Conservation (phyloP, 2,888 invertebrate genomes). For the Panopea generosa region DNA sequence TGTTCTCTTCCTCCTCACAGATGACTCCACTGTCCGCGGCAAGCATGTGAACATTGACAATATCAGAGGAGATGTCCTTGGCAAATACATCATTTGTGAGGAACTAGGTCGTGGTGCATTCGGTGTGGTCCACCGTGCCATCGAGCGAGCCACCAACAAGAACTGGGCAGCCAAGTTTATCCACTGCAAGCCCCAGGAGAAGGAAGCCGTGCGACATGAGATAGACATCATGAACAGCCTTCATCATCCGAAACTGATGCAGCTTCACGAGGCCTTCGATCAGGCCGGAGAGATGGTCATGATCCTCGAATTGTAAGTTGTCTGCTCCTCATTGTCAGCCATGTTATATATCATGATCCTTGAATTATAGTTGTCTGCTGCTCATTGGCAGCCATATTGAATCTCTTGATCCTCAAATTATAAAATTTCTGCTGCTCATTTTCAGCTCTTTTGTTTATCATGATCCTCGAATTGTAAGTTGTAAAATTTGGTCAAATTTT, state of each 20-base stretch:
- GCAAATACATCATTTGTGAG: conserved; percentile 84
- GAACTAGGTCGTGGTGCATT: conserved; percentile 85
- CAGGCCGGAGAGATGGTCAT: conserved; percentile 85
- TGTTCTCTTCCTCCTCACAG: too few species aligned
- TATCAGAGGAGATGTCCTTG: conserved; percentile 80
- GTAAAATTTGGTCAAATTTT: too few species aligned
- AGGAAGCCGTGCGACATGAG: conserved; percentile 85
- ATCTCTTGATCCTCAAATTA: too few species aligned
- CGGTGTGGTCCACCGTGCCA: conserved; percentile 85
- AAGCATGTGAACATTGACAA: conserved; percentile 77
- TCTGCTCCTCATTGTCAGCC: too few species aligned
- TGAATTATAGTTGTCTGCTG: too few species aligned
- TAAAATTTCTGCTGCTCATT: too few species aligned
- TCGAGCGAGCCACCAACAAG: conserved; percentile 85
- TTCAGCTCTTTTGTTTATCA: too few species aligned
- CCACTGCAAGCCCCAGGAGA: conserved; percentile 84
- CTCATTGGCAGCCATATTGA: too few species aligned
- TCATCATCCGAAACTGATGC: conserved; percentile 85
- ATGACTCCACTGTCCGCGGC: conserved; percentile 73
- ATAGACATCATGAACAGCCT: conserved; percentile 86
- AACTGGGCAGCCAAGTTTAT: conserved; percentile 86
- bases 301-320: conserved; percentile 86
- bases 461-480: too few species aligned
- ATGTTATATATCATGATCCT: too few species aligned
- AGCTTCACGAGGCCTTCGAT: conserved; percentile 85